Percentiles rank a stretch among this genome's conserved stretches.
phyloP scores from a whole-genome alignment of 2,888 invertebrate genomes.

The Magallana nippona region DNA sequence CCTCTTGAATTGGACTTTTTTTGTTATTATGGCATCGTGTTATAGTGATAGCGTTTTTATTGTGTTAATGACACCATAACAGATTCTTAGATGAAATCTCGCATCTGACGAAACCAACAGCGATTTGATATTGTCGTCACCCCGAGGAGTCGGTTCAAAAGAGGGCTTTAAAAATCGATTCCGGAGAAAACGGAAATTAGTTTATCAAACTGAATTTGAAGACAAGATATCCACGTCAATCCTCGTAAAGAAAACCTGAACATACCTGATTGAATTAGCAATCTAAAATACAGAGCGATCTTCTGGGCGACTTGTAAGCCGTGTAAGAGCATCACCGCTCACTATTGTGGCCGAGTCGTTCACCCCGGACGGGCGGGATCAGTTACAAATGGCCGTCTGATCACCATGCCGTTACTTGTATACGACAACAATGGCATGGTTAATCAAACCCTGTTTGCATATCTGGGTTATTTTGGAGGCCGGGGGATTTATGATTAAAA shows the following conservation, averaged over 20 bases:
- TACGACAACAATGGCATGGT: too few relatives aligned
- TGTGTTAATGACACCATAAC: too few relatives aligned
- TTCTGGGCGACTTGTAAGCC: not conserved
- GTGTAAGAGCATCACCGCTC: not conserved
- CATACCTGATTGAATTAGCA: constrained; percentile 23
- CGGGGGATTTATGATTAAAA: too few relatives aligned
- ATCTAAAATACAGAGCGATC: not conserved
- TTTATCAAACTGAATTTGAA: constrained; percentile 5
- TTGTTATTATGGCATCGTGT: too few relatives aligned
- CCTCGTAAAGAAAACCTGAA: not conserved
- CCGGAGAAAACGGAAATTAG: constrained; percentile 18
- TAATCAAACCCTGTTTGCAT: too few relatives aligned
- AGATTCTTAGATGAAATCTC: too few relatives aligned
- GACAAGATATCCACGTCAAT: constrained; percentile 2
- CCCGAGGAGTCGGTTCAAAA: not conserved
- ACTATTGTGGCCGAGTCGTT: not conserved
- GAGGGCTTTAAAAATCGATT: not conserved
- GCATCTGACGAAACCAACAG: not conserved
- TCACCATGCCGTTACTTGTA: too few relatives aligned
- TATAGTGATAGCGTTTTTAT: too few relatives aligned
- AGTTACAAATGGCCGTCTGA: not conserved
- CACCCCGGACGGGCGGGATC: not conserved
- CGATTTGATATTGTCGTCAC: not conserved
- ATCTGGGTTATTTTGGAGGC: too few relatives aligned
- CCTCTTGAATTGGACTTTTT: too few relatives aligned